Base-by-base conservation (phyloP, 2,888 invertebrate species). In the Fragum whitleyi region DNA sequence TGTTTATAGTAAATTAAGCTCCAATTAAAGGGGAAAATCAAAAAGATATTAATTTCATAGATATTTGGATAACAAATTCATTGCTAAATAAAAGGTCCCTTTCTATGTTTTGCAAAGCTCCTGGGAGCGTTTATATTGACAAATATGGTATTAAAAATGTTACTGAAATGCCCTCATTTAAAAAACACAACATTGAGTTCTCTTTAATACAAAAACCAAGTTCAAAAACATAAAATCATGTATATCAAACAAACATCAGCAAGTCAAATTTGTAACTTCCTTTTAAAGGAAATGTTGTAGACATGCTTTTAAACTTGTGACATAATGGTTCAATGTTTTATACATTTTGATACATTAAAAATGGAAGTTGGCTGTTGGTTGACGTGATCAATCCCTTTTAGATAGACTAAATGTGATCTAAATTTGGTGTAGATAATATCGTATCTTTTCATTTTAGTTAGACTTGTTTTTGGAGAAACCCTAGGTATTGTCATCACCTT, bases 331-430 rank as follows among this genome's bases (percentile, higher is more conserved):
- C n/a, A 61, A 36, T 65, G 65, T 65, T 39, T 65, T 26, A 19
- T 26, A 65, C 47, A 47, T 36, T 65, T 65, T 42, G 65, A 39
- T 42, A 65, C 65, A 39, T 42, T 42, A 26, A 32, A 26, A 42
- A 26, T 21, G 65, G 65, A 65, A 65, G 42, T 65, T 26, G 42
- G 21, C 23, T 6, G n/a, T 42, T 23, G 42, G 42, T 39, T 42
- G 47, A 3, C 19, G 14, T 47, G 5, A 47, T 47, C 5, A 47
- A 47, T 47, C 14, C 7, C 14, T 47, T 47, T 47, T 14, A 47
- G 14, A 47, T 47, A 47, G 19, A 47, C 47, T 9, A 47, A 47
- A 47, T 47, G 47, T 47, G 14, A 47, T 47, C 47, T 47, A 47
- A 47, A 47, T 19, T 47, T 19, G 47, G 47, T 47, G 19, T n/a